Evolutionary conservation across 2,113 vertebrate genomes (phyloP).

Genomic region (Phrynosoma platyrhinos): DNA sequence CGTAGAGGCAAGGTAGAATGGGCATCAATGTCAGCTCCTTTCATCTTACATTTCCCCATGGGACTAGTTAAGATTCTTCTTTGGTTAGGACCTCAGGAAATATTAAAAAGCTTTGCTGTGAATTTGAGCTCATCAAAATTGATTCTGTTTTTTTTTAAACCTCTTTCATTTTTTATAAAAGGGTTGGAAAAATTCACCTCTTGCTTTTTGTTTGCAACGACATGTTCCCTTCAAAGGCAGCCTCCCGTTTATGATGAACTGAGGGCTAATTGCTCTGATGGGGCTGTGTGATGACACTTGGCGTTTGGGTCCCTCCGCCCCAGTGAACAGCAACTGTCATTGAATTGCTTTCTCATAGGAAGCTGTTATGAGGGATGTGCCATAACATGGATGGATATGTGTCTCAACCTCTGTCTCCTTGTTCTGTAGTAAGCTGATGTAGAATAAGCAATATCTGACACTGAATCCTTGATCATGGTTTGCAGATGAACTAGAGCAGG

Average conservation of each 20-base stretch:
- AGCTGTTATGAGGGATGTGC: background rate
- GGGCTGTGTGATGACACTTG: background rate
- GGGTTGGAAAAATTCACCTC: conserved; percentile 58
- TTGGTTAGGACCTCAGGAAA: conserved; percentile 81
- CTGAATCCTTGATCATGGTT: background rate
- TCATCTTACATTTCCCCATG: conserved; percentile 76
- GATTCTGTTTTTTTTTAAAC: conserved; percentile 67
- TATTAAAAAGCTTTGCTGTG: conserved; percentile 77
- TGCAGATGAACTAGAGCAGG: background rate
- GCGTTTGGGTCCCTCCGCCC: background rate
- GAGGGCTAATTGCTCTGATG: background rate
- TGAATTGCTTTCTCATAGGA: background rate
- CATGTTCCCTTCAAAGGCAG: conserved; percentile 57
- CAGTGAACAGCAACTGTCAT: background rate
- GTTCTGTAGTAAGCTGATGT: background rate
- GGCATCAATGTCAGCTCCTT: conserved; percentile 75
- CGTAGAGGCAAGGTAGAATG: conserved; percentile 68
- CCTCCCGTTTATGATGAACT: conserved; percentile 60
- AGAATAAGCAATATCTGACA: background rate
- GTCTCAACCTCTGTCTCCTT: background rate
- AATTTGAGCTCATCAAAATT: conserved; percentile 76
- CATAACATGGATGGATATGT: too few relatives aligned
- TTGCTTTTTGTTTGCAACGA: conserved; percentile 47
- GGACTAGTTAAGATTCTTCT: conserved; percentile 79
- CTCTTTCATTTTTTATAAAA: conserved; percentile 28